phyloP scores from a whole-genome alignment of 2,113 vertebrate genomes.

The Chamaetylas fuelleborni region DNA sequence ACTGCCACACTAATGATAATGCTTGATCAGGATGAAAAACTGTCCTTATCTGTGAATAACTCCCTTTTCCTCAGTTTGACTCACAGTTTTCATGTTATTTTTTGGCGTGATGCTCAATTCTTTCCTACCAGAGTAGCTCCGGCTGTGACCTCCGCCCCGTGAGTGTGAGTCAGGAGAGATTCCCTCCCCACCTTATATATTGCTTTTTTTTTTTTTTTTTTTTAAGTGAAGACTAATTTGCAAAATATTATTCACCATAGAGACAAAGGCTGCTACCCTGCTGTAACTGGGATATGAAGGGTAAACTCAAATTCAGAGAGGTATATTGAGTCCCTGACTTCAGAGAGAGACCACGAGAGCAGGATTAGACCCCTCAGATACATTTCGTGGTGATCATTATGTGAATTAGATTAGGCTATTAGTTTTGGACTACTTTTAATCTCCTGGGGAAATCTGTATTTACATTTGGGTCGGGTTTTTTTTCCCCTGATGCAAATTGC shows the following conservation, averaged over 20 bases:
- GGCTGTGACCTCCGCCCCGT: background rate
- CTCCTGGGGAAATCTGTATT: conserved; percentile 30
- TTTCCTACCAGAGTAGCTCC: background rate
- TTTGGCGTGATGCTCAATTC: background rate
- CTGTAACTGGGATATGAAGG: background rate
- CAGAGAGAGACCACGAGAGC: fast-evolving
- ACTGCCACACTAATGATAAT: fast-evolving
- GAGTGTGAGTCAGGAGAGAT: conserved; percentile 26
- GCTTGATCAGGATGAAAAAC: background rate
- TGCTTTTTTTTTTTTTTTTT: background rate
- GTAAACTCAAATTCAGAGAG: background rate
- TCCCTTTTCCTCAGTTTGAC: background rate
- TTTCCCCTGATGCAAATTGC: background rate
- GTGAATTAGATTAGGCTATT: conserved; percentile 47
- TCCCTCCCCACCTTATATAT: background rate
- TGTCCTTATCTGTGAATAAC: background rate
- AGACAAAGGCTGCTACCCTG: background rate
- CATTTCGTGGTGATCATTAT: background rate
- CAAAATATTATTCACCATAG: conserved; percentile 41
- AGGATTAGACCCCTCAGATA: background rate
- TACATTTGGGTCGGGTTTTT: background rate
- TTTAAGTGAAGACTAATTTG: background rate
- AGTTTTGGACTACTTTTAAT: conserved; percentile 50
- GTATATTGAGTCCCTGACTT: background rate
- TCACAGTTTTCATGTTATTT: background rate